Base-by-base conservation (phyloP, 1,140 invertebrate species). In the Zaprionus inermis region DNA sequence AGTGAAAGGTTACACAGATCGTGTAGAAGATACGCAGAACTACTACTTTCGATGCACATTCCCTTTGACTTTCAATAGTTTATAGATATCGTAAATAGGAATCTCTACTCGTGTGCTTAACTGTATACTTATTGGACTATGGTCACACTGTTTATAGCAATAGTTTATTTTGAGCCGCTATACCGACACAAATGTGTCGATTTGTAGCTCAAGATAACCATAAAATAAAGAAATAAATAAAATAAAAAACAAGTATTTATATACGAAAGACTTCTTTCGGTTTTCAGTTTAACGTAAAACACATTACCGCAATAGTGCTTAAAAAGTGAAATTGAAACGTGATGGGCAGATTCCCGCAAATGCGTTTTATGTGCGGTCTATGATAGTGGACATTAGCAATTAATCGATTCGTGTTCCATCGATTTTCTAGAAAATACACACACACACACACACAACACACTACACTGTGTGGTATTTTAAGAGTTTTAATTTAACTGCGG, bases 1-100 rank as follows among this genome's bases (percentile, higher is more conserved):
- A 82, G 79, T 85, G 60, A 79, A 84, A 81, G 78, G 63, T 32
- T 34, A 7, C 34, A 20, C 7, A n/a, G 51, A 54, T n/a, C 1
- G 12, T 14, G 11, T 54, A 1, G 1, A 9, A 54, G 24, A 54
- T 54, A 30, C 0, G 18, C 51, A 49, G 11, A 49, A 1, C 1
- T 12, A 49, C 5, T 18, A 49, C 44, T 49, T 49, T 49, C 44
- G 44, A 12, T 49, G 20, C 18, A 12, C 44, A 3, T 22, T 49
- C 10, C 9, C 11, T 18, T 49, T 12, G 10, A 22, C 18, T 22
- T 20, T 46, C 44, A 20, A 46, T 46, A 46, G 16, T 41, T n/a
- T n/a, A n/a, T 1, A 36, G 3, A 36, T 4, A 36, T 12, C 11
- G 14, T 14, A 14, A 2, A 36, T 9, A 36, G 7, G n/a, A 10